These are phyloP conservation scores for Sepiola atlantica DNA, from an alignment of 2,888 invertebrate genomes.

Conservation along the genomic window DNA sequence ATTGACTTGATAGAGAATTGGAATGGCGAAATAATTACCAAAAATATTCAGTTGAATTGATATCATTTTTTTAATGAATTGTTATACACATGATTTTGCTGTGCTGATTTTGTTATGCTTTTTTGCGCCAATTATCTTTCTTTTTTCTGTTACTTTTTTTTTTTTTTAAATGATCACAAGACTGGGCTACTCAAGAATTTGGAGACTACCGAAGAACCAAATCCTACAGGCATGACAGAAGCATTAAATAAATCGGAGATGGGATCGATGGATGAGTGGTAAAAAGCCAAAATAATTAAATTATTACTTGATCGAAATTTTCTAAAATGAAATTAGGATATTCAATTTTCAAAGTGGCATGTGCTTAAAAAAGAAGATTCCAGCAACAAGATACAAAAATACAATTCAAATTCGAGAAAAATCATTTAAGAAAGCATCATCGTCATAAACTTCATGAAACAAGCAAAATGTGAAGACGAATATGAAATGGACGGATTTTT, in stretches of 20 bases:
- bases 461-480: neutral
- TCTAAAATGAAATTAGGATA: neutral
- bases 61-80: neutral
- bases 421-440: neutral
- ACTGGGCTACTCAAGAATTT: neutral
- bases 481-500: neutral
- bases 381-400: neutral
- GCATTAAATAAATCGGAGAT: neutral
- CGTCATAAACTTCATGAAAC: neutral
- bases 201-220: neutral
- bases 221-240: neutral
- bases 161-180: neutral
- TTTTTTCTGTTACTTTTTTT: neutral
- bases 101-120: too few species aligned
- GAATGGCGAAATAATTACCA: neutral
- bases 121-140: too few species aligned
- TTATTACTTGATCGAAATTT: neutral
- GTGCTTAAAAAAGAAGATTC: neutral
- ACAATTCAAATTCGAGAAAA: neutral
- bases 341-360: neutral
- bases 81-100: neutral
- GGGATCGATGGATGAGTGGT: neutral
- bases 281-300: neutral
- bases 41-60: neutral
- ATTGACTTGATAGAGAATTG: neutral